A percentile compares a stretch with the other conserved stretches of the same genome.
phyloP scores from a whole-genome alignment of 2,113 vertebrate genomes.

The Otolemur garnettii region DNA sequence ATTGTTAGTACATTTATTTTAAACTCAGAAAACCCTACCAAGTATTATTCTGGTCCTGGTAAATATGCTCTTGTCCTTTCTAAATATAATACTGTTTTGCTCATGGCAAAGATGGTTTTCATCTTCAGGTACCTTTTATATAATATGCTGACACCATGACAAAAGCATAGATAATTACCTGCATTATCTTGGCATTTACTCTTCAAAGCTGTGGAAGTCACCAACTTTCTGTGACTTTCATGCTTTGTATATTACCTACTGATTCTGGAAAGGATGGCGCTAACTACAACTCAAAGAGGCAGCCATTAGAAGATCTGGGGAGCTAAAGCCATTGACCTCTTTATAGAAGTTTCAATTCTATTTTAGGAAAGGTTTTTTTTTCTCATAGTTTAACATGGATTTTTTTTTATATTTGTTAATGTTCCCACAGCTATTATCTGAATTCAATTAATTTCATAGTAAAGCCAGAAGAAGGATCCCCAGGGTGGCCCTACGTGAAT shows the following conservation, averaged over 20 bases:
- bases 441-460: conserved; percentile 20
- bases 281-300: neutral
- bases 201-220: neutral
- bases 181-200: neutral
- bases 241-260: neutral
- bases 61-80: conserved; percentile 26
- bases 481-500: neutral
- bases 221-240: conserved; percentile 29
- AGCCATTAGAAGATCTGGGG: neutral
- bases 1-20: neutral
- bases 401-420: conserved; percentile 33
- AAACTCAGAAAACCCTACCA: neutral
- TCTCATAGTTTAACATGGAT: neutral
- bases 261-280: neutral
- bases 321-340: neutral
- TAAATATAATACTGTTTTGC: conserved; percentile 26
- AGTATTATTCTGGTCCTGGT: neutral
- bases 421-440: neutral
- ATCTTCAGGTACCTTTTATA: neutral
- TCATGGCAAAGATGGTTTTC: conserved; percentile 30
- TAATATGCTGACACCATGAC: neutral
- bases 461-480: neutral
- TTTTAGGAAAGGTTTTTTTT: neutral
- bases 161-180: neutral
- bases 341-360: neutral